phyloP scores from a whole-genome alignment of 2,113 vertebrate species.

The Pelusios castaneus region DNA sequence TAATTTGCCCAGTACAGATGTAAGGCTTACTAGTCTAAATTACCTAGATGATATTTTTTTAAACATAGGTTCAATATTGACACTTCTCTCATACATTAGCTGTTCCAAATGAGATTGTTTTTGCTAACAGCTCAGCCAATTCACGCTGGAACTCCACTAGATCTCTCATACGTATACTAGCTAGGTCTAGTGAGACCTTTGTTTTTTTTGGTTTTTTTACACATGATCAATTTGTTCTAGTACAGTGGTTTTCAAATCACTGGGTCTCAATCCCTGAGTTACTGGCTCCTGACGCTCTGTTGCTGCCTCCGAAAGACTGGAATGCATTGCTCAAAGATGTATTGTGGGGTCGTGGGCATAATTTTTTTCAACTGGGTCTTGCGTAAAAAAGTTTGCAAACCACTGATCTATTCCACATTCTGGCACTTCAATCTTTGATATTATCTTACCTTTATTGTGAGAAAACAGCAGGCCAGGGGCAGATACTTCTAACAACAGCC shows the following conservation, averaged over 20 bases:
- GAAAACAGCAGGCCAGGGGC: not conserved
- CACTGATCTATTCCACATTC: too few species aligned
- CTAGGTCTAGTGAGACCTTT: not conserved
- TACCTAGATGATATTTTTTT: not conserved
- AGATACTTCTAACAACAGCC: not conserved
- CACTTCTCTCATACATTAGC: not conserved
- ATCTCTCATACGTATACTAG: rapidly evolving
- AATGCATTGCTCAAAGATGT: too few species aligned
- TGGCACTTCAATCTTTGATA: not conserved
- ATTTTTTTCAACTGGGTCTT: too few species aligned
- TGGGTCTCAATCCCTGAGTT: too few species aligned
- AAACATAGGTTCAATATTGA: not conserved
- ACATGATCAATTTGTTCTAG: not conserved
- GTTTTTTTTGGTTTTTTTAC: too few species aligned
- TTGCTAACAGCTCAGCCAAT: not conserved
- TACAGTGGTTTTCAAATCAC: too few species aligned
- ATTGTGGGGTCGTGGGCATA: too few species aligned
- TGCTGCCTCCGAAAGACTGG: too few species aligned
- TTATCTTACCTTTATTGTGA: not conserved
- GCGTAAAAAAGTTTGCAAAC: too few species aligned
- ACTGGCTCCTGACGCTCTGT: too few species aligned
- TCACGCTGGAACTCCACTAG: not conserved
- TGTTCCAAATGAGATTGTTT: not conserved
- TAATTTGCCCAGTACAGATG: not conserved
- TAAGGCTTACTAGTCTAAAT: not conserved